phyloP scores from a whole-genome alignment of 2,113 vertebrate genomes.

The Oryctolagus cuniculus region DNA sequence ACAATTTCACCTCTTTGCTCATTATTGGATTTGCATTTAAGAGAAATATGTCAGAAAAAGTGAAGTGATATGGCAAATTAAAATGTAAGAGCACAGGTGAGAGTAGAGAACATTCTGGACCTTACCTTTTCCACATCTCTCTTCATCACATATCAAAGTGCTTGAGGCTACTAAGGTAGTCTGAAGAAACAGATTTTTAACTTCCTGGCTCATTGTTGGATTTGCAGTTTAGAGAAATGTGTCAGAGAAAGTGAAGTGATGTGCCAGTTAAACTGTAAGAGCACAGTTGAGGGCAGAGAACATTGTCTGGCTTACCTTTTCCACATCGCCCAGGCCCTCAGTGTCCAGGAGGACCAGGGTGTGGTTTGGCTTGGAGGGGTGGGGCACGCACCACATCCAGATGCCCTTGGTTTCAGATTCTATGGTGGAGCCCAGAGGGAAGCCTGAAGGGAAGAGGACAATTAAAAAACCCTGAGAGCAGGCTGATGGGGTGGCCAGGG shows the following conservation, averaged over 20 bases:
- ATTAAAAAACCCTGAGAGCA: background rate
- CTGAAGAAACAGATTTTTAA: no score
- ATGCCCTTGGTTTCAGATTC: slow-evolving; percentile 81
- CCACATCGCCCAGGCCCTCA: slow-evolving; percentile 78
- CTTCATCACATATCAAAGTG: no score
- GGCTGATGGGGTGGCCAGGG: no score
- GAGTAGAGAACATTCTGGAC: background rate
- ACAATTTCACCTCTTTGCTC: background rate
- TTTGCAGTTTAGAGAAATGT: no score
- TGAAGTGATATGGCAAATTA: background rate
- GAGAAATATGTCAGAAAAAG: background rate
- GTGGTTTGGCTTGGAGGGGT: slow-evolving; percentile 49
- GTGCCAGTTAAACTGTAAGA: background rate
- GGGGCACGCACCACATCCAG: slow-evolving; percentile 80
- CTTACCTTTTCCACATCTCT: slow-evolving; percentile 83
- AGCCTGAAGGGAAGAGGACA: slow-evolving; percentile 54
- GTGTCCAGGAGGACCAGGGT: slow-evolving; percentile 78
- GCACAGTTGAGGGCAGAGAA: background rate
- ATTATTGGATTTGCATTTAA: background rate
- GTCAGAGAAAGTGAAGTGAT: no score
- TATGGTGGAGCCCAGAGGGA: slow-evolving; percentile 73
- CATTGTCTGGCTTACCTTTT: slow-evolving; percentile 69
- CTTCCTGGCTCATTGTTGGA: no score
- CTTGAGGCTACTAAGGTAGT: no score
- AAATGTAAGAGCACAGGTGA: background rate